phyloP scores from a whole-genome alignment of 2,888 invertebrate genomes.

The Xanthia togata region DNA sequence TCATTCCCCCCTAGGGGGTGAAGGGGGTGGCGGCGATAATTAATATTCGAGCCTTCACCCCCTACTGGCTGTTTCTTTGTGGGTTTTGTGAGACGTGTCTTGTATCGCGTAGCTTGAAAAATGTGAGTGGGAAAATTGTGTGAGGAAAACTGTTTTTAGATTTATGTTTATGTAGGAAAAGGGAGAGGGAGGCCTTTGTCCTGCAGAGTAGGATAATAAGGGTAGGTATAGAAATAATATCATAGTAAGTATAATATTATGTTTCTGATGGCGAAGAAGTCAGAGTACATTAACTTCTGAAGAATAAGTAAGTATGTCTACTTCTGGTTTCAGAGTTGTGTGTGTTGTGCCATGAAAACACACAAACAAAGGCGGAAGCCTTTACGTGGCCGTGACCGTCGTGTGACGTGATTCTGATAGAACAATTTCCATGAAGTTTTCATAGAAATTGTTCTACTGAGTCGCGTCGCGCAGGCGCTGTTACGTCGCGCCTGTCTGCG shows the following conservation, averaged over 20 bases:
- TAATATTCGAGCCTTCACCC: constrained; percentile 78
- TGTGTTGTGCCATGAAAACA: too few species aligned
- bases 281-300: neutral
- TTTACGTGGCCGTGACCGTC: too few species aligned
- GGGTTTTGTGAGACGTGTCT: constrained; percentile 53
- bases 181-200: neutral
- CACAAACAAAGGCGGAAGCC: too few species aligned
- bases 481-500: too few species aligned
- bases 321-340: neutral
- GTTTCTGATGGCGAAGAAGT: neutral
- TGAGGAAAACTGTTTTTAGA: constrained; percentile 8
- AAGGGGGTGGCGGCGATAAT: constrained; percentile 70
- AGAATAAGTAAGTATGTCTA: neutral
- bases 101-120: constrained; percentile 35
- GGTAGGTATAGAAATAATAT: neutral
- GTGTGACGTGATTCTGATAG: too few species aligned
- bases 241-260: neutral
- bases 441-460: too few species aligned
- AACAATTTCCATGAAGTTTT: too few species aligned
- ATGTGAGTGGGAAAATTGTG: constrained; percentile 23
- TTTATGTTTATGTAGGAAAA: neutral
- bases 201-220: neutral
- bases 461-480: too few species aligned
- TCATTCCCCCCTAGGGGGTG: constrained; percentile 10
- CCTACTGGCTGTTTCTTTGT: constrained; percentile 59